These are phyloP conservation scores for honey bee (Apis mellifera) DNA, from an alignment of 1,140 invertebrate species.

Conservation along the genomic window DNA sequence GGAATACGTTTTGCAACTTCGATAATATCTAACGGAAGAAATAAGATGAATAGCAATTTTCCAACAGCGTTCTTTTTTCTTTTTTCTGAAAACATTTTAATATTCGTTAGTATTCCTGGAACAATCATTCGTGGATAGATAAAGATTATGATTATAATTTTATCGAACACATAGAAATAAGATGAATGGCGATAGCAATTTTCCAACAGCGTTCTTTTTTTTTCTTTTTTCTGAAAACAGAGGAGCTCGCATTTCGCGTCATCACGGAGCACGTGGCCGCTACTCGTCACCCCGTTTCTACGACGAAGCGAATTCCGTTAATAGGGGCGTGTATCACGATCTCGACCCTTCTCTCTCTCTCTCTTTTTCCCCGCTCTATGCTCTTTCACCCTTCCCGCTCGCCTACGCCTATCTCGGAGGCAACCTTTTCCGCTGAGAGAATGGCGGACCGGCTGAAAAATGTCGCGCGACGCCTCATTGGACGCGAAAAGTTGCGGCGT, in stretches of 20 bases:
- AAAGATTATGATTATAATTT: no score
- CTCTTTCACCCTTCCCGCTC: neutral
- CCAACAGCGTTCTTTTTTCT: no score
- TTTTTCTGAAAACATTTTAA: no score
- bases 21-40: no score
- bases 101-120: no score
- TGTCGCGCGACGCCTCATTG: conserved; percentile 14
- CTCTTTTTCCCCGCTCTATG: no score
- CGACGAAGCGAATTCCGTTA: neutral
- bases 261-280: conserved; percentile 1
- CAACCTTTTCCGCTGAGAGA: neutral
- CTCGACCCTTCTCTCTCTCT: conserved; percentile 23
- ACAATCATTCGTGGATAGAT: no score
- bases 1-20: no score
- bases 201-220: neutral
- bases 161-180: no score
- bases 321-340: conserved; percentile 19
- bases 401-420: conserved; percentile 9
- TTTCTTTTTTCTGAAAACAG: neutral
- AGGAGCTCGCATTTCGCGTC: neutral
- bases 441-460: conserved; percentile 10
- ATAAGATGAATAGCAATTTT: no score
- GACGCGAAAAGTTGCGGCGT: neutral
- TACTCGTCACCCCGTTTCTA: conserved; percentile 4
- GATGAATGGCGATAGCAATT: neutral